Evolutionary conservation across 2,113 vertebrate species (phyloP), one percentile per base, ranked within the genome.

Genomic region (Isichthys henryi): DNA sequence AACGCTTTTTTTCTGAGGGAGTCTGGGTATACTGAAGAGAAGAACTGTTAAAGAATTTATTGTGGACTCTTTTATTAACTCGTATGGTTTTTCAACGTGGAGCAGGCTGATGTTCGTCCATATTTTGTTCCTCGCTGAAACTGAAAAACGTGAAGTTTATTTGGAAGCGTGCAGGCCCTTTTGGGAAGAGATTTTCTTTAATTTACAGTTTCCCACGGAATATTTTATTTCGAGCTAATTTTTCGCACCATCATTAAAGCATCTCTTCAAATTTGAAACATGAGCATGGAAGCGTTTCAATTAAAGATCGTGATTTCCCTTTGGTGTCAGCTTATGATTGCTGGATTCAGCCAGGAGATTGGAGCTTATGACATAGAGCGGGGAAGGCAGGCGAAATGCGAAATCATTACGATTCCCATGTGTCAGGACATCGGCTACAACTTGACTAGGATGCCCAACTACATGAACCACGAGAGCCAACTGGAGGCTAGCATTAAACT

Each of bases 341-440:
- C 90, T 70, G 93, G 92, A 88, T 93, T 92, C 62, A 93, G 94
- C 27, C 91, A 96, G 94, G 97, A 97, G 92, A 96, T 97, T 58
- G 95, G 93, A 56, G 94, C 93, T 66, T 95, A 95, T 91, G 96
- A 97, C 77, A 94, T 94, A 5, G 96, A 96, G 89, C 94, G 95
- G 62, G 96, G 95, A 35, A 94, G 95, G 35, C 96, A 94, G 13
- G 95, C 94, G 21, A 95, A 96, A 90, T 97, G 97, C 92, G 96
- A 97, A 93, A 94, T 94, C 56, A 95, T 98, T 90, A 95, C 94
- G 91, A 97, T 97, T 91, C 96, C 97, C 87, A 97, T 98, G 97
- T 98, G 97, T 93, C 96, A 95, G 87, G 97, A 96, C 58, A 97
- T 98, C 89, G 97, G 97, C 89, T 97, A 98, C 95, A 98, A 98